Base-by-base conservation (phyloP, 2,888 invertebrate genomes). In the Troglohyphantes excavatus region DNA sequence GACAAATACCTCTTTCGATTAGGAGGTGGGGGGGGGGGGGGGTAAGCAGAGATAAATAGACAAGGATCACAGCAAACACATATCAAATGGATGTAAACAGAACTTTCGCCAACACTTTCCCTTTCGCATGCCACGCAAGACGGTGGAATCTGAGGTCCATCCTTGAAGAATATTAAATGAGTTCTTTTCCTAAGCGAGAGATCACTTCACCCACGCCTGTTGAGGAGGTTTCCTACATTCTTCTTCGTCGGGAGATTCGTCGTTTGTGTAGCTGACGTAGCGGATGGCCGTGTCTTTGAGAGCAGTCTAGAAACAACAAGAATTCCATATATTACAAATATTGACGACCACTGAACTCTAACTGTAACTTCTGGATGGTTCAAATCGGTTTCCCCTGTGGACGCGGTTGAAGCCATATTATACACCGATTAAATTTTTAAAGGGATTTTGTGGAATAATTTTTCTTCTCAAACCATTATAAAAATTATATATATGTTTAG, bases 201-300 rank as follows among this genome's bases (percentile, higher is more conserved):
- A 19, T 90, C 88, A 88, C 83, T 88, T 83, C 1, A 88, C 88
- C 83, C 84, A 90, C n/a, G 86, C 82, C 43, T 84, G 79, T 7
- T 59, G 83, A 23, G 67, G 76, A 7, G 63, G 73, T n/a, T 91
- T 91, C 21, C 90, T 27, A 70, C 76, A 59, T 17, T 86, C 81
- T 43, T 92, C 92, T 43, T 91, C 91, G 21, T 92, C 91, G 2
- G 92, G 92, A 17, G 92, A 91, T 29, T 92, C 92, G 13, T 92
- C 91, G 65, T 92, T 91, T 21, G 91, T 93, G 94, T 98, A 98
- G 93, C 97, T 98, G 84, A 98, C 98, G 94, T 98, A 98, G 92
- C 98, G 96, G 43, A 98, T 98, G 67, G 98, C 97, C 79, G 98
- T 97, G 91, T 97, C 97, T 93, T 97, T 95, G 92, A 98, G 96